Conservation (phyloP, 2,888 invertebrate species). For the Stictocephala bisonia region DNA sequence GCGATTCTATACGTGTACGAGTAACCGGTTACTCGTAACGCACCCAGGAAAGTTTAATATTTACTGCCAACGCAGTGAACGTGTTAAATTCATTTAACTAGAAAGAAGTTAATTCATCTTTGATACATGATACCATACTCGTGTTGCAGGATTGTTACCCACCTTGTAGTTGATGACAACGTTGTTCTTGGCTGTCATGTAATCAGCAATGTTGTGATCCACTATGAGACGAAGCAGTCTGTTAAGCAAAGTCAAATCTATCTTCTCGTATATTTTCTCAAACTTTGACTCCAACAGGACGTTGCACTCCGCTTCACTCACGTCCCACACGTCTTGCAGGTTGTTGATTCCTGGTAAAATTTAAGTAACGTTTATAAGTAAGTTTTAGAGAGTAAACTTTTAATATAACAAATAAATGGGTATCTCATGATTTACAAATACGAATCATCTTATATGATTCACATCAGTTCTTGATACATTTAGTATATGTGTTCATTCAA, state of each 20-base stretch:
- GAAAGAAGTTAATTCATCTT: neutral
- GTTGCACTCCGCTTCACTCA: slow-evolving; percentile 98
- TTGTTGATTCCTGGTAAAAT: slow-evolving; percentile 97
- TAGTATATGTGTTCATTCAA: too few relatives aligned
- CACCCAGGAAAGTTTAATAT: too few relatives aligned
- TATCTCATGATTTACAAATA: too few relatives aligned
- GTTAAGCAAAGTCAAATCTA: slow-evolving; percentile 97
- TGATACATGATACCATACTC: neutral
- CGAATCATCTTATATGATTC: too few relatives aligned
- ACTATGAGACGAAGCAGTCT: slow-evolving; percentile 95
- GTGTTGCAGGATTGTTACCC: too few relatives aligned
- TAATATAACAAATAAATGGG: too few relatives aligned
- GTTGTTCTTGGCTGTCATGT: slow-evolving; percentile 99
- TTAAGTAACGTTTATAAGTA: too few relatives aligned
- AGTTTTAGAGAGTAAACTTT: too few relatives aligned
- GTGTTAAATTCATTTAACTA: neutral
- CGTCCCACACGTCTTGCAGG: slow-evolving; percentile 98
- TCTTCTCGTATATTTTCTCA: slow-evolving; percentile 99
- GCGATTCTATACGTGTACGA: too few relatives aligned
- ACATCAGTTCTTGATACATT: too few relatives aligned
- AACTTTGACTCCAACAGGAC: slow-evolving; percentile 96
- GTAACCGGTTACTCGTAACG: neutral
- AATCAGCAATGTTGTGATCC: slow-evolving; percentile 99
- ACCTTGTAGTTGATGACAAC: slow-evolving; percentile 99
- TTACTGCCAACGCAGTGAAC: too few relatives aligned